Conservation (phyloP, 2,888 invertebrate species). For the Tinea trinotella region DNA sequence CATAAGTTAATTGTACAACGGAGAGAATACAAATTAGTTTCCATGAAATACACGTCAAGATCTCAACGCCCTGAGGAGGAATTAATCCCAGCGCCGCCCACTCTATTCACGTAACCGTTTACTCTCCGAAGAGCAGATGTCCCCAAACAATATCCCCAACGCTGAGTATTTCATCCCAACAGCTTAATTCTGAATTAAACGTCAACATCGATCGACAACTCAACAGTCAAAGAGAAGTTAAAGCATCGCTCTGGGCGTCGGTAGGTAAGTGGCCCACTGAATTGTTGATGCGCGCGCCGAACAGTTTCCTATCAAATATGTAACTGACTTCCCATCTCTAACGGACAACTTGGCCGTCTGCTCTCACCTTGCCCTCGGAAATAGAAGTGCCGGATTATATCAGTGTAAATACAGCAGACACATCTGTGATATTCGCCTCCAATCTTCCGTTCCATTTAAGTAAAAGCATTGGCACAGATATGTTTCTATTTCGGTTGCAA, state of each 20-base stretch:
- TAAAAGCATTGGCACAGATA: conserved; percentile 16
- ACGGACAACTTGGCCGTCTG: conserved; percentile 11
- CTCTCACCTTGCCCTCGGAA: conserved; percentile 9
- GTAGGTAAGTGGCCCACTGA: conserved; percentile 40
- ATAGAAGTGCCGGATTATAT: background rate
- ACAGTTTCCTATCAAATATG: conserved; percentile 54
- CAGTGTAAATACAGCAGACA: conserved; percentile 8
- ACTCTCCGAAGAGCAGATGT: conserved; percentile 10
- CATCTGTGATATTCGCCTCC: conserved; percentile 7
- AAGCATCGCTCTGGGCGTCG: conserved; percentile 31
- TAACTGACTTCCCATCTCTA: conserved; percentile 28
- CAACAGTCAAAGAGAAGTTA: conserved; percentile 21
- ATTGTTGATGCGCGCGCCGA: conserved; percentile 47
- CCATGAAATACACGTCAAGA: conserved; percentile 11
- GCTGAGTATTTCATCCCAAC: conserved; percentile 25
- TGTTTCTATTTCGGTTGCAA: conserved; percentile 11
- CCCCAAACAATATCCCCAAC: conserved; percentile 24
- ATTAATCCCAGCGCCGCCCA: conserved; percentile 13
- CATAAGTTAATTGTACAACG: background rate
- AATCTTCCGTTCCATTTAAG: conserved; percentile 12
- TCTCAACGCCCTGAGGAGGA: conserved; percentile 4
- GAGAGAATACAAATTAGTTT: conserved; percentile 3
- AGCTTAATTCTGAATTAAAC: conserved; percentile 40
- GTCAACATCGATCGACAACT: conserved; percentile 40
- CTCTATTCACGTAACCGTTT: conserved; percentile 11